Evolutionary conservation across 1,140 invertebrate genomes (phyloP).

Genomic region (Lerema accius): DNA sequence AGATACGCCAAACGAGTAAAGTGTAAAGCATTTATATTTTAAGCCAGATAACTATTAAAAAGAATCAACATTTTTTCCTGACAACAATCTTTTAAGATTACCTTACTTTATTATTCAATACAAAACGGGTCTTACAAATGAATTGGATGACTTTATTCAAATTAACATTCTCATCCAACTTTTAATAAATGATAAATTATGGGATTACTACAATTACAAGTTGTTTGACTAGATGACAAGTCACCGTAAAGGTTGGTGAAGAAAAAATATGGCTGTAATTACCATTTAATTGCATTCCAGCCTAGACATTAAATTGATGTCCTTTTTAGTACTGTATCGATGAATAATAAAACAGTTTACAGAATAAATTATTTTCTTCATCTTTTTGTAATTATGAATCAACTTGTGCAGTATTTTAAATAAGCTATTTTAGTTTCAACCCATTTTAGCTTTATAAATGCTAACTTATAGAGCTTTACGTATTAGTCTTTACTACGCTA

Average conservation of each 20-base stretch:
- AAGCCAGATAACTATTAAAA: too few relatives aligned
- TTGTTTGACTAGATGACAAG: slow-evolving; percentile 26
- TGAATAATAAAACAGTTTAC: slow-evolving; percentile 28
- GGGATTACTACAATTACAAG: slow-evolving; percentile 6
- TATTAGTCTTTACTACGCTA: too few relatives aligned
- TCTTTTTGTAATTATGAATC: too few relatives aligned
- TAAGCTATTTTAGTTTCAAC: too few relatives aligned
- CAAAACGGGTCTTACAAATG: not conserved
- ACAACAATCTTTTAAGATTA: not conserved
- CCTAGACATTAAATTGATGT: slow-evolving; percentile 23
- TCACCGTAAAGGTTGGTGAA: slow-evolving; percentile 2
- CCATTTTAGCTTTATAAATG: too few relatives aligned
- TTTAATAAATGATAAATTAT: slow-evolving; percentile 17
- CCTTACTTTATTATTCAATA: not conserved
- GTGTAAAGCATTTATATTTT: too few relatives aligned
- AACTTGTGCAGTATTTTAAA: too few relatives aligned
- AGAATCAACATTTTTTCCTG: too few relatives aligned
- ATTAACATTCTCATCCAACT: slow-evolving; percentile 10
- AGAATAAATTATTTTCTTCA: slow-evolving; percentile 10
- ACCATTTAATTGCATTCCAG: slow-evolving; percentile 30
- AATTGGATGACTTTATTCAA: slow-evolving; percentile 1
- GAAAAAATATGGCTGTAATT: slow-evolving; percentile 27
- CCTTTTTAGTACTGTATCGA: slow-evolving; percentile 21
- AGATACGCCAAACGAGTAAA: too few relatives aligned
- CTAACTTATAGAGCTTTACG: too few relatives aligned